A percentile compares a stretch with the other conserved stretches of the same genome.
Conservation (phyloP, 2,888 invertebrate species). For the Allolobophora icterica region DNA sequence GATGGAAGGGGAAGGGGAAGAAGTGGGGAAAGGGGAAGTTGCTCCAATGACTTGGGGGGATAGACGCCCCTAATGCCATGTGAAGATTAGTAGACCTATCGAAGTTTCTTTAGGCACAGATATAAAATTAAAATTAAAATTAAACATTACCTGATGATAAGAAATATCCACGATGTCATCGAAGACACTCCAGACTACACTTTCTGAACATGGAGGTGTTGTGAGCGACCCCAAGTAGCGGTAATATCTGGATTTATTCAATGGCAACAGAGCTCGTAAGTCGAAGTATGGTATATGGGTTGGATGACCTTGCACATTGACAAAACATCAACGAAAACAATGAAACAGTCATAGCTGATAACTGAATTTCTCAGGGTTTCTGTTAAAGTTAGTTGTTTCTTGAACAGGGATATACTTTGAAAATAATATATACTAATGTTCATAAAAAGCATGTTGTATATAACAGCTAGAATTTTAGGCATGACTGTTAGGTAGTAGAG, state of each 20-base stretch:
- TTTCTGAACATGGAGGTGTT: constrained; percentile 37
- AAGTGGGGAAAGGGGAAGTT: too few species aligned
- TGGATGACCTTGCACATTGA: background rate
- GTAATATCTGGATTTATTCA: background rate
- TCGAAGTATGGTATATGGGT: background rate
- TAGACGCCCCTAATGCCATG: too few species aligned
- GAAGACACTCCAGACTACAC: constrained; percentile 32
- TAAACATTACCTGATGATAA: background rate
- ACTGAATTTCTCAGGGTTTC: background rate
- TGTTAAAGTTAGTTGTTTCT: background rate
- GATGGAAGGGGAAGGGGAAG: too few species aligned
- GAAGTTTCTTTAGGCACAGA: background rate
- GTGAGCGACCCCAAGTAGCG: constrained; percentile 35
- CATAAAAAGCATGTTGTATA: too few species aligned
- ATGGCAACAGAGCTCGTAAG: background rate
- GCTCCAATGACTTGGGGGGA: too few species aligned
- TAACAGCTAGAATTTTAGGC: too few species aligned
- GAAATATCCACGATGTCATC: background rate
- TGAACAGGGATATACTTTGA: background rate
- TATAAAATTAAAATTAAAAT: background rate
- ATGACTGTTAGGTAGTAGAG: too few species aligned
- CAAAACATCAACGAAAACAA: background rate
- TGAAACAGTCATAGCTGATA: background rate
- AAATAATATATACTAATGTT: background rate
- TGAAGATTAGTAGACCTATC: background rate